These are phyloP conservation scores for Hepsetus odoe DNA, from an alignment of 2,113 vertebrate genomes.

Conservation along the genomic window DNA sequence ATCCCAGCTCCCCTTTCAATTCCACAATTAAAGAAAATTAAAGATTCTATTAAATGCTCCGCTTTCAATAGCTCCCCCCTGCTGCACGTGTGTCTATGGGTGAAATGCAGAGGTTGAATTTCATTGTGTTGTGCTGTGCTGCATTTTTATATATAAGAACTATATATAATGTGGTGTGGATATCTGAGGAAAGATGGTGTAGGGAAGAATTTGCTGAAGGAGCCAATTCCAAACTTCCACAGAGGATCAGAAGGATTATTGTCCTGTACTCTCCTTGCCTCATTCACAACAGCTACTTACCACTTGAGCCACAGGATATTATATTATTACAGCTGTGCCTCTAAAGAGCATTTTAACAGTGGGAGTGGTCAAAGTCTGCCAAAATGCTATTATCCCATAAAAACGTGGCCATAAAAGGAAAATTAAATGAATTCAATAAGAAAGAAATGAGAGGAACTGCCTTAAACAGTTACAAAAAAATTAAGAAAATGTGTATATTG, in stretches of 20 bases:
- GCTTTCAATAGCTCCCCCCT: too few species aligned
- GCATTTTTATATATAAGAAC: neutral
- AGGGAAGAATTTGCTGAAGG: neutral
- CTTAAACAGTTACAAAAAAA: neutral
- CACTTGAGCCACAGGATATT: neutral
- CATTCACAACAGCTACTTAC: constrained; percentile 3
- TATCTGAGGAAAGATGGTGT: neutral
- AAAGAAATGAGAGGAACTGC: neutral
- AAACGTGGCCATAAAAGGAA: neutral
- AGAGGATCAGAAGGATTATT: neutral
- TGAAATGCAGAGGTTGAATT: too few species aligned
- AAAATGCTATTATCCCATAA: neutral
- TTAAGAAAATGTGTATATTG: neutral
- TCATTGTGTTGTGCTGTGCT: too few species aligned
- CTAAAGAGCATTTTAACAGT: neutral
- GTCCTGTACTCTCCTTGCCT: neutral
- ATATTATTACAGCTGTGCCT: neutral
- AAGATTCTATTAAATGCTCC: too few species aligned
- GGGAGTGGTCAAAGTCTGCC: neutral
- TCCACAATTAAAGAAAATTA: too few species aligned
- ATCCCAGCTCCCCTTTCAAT: too few species aligned
- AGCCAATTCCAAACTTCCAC: neutral
- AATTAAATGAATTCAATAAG: neutral
- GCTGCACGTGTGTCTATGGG: too few species aligned
- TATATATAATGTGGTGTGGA: neutral